Evolutionary conservation across 2,888 invertebrate species (phyloP), one percentile per base, ranked within the genome.

Genomic region (Aphodius granarius): DNA sequence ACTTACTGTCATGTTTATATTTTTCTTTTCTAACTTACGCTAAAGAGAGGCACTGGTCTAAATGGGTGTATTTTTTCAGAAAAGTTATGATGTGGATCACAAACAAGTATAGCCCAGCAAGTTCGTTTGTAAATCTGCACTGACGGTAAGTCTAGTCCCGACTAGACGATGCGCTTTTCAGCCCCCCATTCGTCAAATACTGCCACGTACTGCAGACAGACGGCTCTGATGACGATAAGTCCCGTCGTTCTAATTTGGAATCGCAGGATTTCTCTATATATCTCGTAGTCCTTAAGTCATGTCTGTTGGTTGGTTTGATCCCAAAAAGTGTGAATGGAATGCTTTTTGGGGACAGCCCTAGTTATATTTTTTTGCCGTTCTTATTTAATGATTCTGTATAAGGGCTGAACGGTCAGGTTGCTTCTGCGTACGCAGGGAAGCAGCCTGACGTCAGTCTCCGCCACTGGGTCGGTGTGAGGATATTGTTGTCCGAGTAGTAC

Each of bases 11-110:
- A 9, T 2, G 1, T 13, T 43, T 43, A 43, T 3, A 9, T 43
- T 2, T 43, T 43, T 43, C 13, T 43, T 23, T 23, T 23, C 23
- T 23, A 23, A 23, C 4, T 13, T 43, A 43, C 6, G 13, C 43
- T 22, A 68, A 68, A 19, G 22, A 82, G 72, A 75, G 72, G 72
- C 76, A 83, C 81, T 86, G 84, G 89, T 90, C 91, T 91, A 89
- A 91, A 89, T 91, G 91, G 92, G 91, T 92, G 89, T 92, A 91
- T 93, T 92, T 93, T 93, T 93, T 92, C 93, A 93, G 93, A 93
- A 43, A 43, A 93, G 89, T 90, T 89, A 90, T 89, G 90, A 89
- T 90, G 90, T 90, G 91, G 90, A 86, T 87, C 86, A 68, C 68
- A 68, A 68, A 68, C 68, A 86, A 91, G 91, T 91, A 89, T 85